Conservation (phyloP, 1,140 invertebrate genomes). For the Andrena cerasifolii region DNA sequence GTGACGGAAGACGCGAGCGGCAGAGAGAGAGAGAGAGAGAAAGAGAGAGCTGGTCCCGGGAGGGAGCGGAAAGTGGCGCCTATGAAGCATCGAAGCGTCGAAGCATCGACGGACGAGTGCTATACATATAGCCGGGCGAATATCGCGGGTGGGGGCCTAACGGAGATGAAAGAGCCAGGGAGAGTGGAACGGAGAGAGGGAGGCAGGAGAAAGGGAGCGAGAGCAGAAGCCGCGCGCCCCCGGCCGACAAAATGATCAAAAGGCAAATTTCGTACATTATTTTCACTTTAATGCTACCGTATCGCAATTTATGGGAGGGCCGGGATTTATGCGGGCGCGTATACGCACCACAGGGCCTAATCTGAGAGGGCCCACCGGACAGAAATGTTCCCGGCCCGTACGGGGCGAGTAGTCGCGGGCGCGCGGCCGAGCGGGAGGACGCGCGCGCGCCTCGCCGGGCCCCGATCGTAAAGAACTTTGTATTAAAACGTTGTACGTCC, state of each 20-base stretch:
- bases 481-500: constrained; percentile 76
- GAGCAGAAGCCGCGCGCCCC: constrained; percentile 77
- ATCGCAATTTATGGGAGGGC: constrained; percentile 80
- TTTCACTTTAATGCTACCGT: constrained; percentile 81
- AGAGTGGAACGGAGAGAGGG: neutral
- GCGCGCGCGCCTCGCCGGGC: constrained; percentile 50
- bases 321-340: constrained; percentile 77
- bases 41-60: neutral
- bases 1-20: too few relatives aligned
- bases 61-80: constrained; percentile 25
- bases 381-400: constrained; percentile 55
- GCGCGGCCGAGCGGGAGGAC: constrained; percentile 34
- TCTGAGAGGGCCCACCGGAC: constrained; percentile 57
- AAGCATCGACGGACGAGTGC: constrained; percentile 26
- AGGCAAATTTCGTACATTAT: constrained; percentile 81
- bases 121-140: constrained; percentile 21
- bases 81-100: neutral
- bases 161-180: constrained; percentile 25
- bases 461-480: constrained; percentile 75
- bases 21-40: neutral
- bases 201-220: constrained; percentile 27
- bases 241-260: constrained; percentile 81
- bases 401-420: constrained; percentile 44
- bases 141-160: constrained; percentile 10
- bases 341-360: constrained; percentile 68